A percentile compares a stretch with the other conserved stretches of the same genome.
These are phyloP conservation scores for Pangasianodon gigas DNA, from an alignment of 2,113 vertebrate species.

Conservation along the genomic window DNA sequence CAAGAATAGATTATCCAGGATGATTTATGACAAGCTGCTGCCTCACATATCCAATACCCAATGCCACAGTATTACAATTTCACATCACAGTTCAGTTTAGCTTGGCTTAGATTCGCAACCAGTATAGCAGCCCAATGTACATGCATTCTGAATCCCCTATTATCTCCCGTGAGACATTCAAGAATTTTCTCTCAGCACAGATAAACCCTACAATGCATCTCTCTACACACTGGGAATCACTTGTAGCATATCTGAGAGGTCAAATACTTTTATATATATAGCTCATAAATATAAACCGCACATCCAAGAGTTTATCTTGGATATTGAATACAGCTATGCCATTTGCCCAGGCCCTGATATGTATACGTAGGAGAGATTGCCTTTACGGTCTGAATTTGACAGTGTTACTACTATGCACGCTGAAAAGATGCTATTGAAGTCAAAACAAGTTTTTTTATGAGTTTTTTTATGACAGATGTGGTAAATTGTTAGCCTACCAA, in stretches of 20 bases:
- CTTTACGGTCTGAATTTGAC: background rate
- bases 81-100: background rate
- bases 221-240: background rate
- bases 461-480: background rate
- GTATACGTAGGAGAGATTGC: background rate
- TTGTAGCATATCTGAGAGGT: background rate
- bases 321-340: background rate
- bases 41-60: constrained; percentile 2
- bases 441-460: background rate
- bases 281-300: background rate
- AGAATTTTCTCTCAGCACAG: background rate
- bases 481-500: background rate
- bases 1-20: background rate
- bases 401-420: background rate
- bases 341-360: background rate
- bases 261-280: background rate
- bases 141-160: background rate
- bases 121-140: background rate
- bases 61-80: constrained; percentile 11
- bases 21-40: constrained; percentile 24
- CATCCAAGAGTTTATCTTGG: background rate
- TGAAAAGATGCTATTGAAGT: background rate
- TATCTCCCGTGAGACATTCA: background rate
- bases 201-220: background rate
- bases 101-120: background rate